Conservation (phyloP, 2,113 vertebrate genomes). For the Prionailurus bengalensis region DNA sequence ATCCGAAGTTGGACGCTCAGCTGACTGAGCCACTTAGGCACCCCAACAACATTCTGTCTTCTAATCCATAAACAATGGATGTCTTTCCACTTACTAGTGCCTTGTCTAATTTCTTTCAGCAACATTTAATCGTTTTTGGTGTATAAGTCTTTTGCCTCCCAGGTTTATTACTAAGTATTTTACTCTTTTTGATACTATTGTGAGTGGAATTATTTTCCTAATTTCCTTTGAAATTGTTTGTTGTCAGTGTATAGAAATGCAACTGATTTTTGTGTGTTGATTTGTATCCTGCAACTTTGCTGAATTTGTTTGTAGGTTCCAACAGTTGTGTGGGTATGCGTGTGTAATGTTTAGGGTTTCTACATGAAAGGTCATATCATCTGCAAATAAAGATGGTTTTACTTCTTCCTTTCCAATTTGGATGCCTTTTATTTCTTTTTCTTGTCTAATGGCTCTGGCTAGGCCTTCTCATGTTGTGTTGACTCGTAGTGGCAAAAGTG, state of each 20-base stretch:
- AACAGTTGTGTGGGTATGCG: neutral
- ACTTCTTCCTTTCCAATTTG: neutral
- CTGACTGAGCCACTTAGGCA: too few species aligned
- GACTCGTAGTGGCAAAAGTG: neutral
- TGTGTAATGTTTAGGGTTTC: neutral
- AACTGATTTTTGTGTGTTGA: neutral
- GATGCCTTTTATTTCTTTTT: neutral
- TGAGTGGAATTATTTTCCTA: neutral
- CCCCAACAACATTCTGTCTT: neutral
- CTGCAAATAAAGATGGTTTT: neutral
- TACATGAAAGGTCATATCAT: neutral
- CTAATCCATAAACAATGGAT: neutral
- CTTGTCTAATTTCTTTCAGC: neutral
- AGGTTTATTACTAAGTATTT: slow-evolving; percentile 12
- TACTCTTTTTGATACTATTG: neutral
- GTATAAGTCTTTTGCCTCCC: neutral
- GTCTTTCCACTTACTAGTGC: neutral
- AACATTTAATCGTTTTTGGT: neutral
- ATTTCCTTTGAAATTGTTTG: neutral
- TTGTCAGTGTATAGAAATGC: neutral
- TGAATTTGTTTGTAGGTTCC: neutral
- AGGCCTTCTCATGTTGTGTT: neutral
- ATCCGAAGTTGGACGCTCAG: too few species aligned
- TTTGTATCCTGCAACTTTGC: neutral
- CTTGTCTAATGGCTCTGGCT: neutral